Evolutionary conservation across 2,888 invertebrate species (phyloP).

Genomic region (Trissonchulus sp.): DNA sequence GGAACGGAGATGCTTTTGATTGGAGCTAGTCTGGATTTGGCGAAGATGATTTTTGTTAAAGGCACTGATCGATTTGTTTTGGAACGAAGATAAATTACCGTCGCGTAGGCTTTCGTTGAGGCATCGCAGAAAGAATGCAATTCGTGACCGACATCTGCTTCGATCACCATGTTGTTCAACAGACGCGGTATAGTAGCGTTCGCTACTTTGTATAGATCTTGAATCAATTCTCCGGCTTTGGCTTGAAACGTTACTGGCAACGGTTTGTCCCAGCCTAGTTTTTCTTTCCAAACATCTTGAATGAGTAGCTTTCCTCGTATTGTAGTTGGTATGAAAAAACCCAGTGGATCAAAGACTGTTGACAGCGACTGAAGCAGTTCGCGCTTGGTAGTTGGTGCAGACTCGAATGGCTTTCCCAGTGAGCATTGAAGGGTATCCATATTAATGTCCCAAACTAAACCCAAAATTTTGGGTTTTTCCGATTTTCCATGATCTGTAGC

Average conservation of each 20-base stretch:
- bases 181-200: background rate
- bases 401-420: background rate
- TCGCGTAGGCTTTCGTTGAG: conserved; percentile 27
- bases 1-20: conserved; percentile 24
- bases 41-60: conserved; percentile 17
- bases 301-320: conserved; percentile 32
- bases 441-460: conserved; percentile 37
- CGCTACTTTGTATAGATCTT: background rate
- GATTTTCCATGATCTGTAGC: background rate
- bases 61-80: background rate
- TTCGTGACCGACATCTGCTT: background rate
- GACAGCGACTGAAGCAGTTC: conserved; percentile 36
- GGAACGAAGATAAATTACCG: conserved; percentile 8
- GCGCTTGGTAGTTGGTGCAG: conserved; percentile 35
- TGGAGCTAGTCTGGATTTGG: conserved; percentile 27
- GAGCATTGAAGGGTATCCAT: conserved; percentile 33
- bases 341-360: conserved; percentile 36
- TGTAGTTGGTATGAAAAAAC: conserved; percentile 34
- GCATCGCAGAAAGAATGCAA: conserved; percentile 31
- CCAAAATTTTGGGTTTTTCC: conserved; percentile 31
- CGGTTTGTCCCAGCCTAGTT: conserved; percentile 24
- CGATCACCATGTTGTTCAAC: background rate
- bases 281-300: conserved; percentile 30
- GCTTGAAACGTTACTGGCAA: background rate
- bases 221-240: background rate